Conservation (phyloP, 2,797 vertebrate genomes). For the Botia kubotai region DNA sequence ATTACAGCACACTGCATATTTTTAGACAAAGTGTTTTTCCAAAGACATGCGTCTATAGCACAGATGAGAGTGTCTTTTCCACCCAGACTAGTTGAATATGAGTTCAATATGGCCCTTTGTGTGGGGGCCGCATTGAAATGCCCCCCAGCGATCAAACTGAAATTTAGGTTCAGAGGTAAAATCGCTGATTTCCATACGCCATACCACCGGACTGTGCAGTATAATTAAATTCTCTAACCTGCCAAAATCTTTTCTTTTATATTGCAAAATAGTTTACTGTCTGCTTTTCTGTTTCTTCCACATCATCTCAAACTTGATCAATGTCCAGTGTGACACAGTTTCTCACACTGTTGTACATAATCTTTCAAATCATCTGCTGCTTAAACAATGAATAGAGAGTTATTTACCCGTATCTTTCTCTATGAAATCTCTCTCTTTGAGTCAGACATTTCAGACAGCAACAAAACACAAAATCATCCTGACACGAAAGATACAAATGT, state of each 20-base stretch:
- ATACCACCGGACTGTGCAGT: background rate
- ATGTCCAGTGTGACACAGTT: background rate
- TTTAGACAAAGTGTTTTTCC: slow-evolving; percentile 68
- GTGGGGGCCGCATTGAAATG: too few relatives aligned
- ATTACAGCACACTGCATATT: slow-evolving; percentile 75
- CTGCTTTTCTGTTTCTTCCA: too few relatives aligned
- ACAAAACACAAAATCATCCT: slow-evolving; percentile 45
- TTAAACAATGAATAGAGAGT: slow-evolving; percentile 35
- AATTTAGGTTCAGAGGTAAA: background rate
- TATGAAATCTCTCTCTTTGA: slow-evolving; percentile 2
- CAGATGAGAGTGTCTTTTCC: background rate
- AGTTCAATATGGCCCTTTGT: too few relatives aligned
- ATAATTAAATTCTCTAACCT: slow-evolving; percentile 65
- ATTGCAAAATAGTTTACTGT: slow-evolving; percentile 78
- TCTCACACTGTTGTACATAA: background rate
- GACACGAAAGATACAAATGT: slow-evolving; percentile 5
- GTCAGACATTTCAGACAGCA: slow-evolving; percentile 27
- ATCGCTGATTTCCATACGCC: background rate
- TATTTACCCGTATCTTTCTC: slow-evolving; percentile 33
- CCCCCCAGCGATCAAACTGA: too few relatives aligned
- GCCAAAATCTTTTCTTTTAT: slow-evolving; percentile 74
- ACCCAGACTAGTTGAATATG: background rate
- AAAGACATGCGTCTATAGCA: slow-evolving; percentile 38
- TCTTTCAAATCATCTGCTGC: slow-evolving; percentile 20
- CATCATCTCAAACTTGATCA: too few relatives aligned